These are phyloP conservation scores for Chiridota heheva DNA, from an alignment of 35 echinoderm and acorn worm genomes.

Conservation along the genomic window DNA sequence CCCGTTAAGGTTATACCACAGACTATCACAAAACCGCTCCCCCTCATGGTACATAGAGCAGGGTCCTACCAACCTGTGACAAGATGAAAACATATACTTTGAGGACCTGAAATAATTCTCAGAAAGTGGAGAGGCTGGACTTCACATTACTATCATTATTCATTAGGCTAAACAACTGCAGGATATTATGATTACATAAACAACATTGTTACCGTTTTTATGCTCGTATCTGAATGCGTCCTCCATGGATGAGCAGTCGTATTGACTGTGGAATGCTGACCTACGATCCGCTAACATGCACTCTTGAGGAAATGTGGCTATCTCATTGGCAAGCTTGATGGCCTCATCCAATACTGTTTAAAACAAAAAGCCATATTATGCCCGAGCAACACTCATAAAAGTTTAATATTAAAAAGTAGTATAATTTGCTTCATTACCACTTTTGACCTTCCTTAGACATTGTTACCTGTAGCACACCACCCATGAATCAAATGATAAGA, in stretches of 20 bases:
- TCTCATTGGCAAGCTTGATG: slow-evolving; percentile 75
- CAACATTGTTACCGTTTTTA: slow-evolving; percentile 87
- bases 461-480: background rate
- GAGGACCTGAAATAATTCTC: too few relatives aligned
- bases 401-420: background rate
- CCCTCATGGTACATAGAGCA: too few relatives aligned
- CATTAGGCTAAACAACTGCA: too few relatives aligned
- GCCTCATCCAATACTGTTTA: slow-evolving; percentile 73
- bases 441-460: too few relatives aligned
- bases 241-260: slow-evolving; percentile 54
- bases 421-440: background rate
- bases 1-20: too few relatives aligned
- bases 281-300: slow-evolving; percentile 81
- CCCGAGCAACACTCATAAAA: background rate
- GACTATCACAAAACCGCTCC: too few relatives aligned
- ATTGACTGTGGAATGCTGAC: slow-evolving; percentile 64
- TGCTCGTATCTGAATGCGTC: slow-evolving; percentile 85
- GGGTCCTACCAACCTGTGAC: too few relatives aligned
- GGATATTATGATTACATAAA: too few relatives aligned
- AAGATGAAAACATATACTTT: too few relatives aligned
- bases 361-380: background rate
- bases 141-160: too few relatives aligned
- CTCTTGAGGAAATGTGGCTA: slow-evolving; percentile 76
- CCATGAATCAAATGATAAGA: background rate
- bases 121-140: too few relatives aligned